These are phyloP conservation scores for Martes martes DNA, from an alignment of 2,113 vertebrate species.

Conservation along the genomic window DNA sequence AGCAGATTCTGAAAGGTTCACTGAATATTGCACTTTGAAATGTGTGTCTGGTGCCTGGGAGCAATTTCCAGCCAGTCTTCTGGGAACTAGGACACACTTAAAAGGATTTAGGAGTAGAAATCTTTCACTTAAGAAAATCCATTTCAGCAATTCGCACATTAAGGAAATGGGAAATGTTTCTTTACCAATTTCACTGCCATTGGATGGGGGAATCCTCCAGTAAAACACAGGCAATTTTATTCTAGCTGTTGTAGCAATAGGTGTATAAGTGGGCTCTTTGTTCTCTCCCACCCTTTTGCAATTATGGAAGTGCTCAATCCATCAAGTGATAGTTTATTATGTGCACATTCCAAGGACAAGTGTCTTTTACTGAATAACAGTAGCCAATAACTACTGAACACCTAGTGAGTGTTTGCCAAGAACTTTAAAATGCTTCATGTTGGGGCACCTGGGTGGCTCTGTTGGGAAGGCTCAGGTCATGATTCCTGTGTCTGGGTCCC, in stretches of 20 bases:
- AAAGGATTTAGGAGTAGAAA: constrained; percentile 81
- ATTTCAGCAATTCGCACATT: constrained; percentile 78
- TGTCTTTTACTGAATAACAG: constrained; percentile 55
- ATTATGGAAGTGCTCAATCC: constrained; percentile 36
- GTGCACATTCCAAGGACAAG: constrained; percentile 42
- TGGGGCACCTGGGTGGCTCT: neutral
- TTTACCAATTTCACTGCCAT: constrained; percentile 68
- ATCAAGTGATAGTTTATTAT: constrained; percentile 44
- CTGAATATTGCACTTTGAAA: constrained; percentile 81
- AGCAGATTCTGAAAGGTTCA: constrained; percentile 79
- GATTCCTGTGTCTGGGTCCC: neutral
- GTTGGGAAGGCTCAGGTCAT: neutral
- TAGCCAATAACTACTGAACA: neutral
- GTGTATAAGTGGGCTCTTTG: constrained; percentile 61
- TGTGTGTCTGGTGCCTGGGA: constrained; percentile 75
- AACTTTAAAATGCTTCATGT: neutral
- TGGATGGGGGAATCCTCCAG: constrained; percentile 34
- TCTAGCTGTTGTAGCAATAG: constrained; percentile 53
- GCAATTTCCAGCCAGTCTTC: constrained; percentile 80
- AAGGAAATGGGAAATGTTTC: constrained; percentile 77
- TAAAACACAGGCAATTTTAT: constrained; percentile 72
- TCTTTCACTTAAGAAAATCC: constrained; percentile 81
- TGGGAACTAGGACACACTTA: constrained; percentile 79
- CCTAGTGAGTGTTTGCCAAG: neutral
- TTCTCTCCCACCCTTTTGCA: constrained; percentile 32